Conservation (phyloP, 2,888 invertebrate species). For the Cephalotes varians region DNA sequence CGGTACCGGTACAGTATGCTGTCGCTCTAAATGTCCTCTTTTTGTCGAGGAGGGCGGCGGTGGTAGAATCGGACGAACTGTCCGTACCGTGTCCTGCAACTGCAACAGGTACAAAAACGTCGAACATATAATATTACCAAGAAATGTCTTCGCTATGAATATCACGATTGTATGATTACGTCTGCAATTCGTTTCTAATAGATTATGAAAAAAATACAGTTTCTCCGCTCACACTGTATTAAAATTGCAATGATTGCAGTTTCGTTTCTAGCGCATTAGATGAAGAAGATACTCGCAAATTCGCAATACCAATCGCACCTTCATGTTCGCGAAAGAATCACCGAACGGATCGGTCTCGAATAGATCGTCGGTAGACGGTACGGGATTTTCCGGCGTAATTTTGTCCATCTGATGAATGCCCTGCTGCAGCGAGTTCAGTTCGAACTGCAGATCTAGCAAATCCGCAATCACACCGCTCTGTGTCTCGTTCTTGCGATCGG, state of each 20-base stretch:
- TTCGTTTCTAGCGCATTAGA: not conserved
- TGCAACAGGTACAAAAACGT: slow-evolving; percentile 53
- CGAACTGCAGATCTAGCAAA: slow-evolving; percentile 95
- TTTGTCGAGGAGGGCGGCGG: slow-evolving; percentile 82
- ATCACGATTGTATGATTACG: slow-evolving; percentile 9
- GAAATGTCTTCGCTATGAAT: not conserved
- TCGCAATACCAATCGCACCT: slow-evolving; percentile 72
- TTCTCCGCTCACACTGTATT: not conserved
- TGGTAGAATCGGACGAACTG: slow-evolving; percentile 83
- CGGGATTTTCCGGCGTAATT: slow-evolving; percentile 91
- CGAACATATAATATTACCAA: not conserved
- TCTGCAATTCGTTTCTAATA: not conserved
- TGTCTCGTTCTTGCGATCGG: slow-evolving; percentile 81
- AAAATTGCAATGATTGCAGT: slow-evolving; percentile 3
- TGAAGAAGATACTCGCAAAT: not conserved
- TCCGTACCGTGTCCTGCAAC: slow-evolving; percentile 82
- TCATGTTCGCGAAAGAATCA: slow-evolving; percentile 90
- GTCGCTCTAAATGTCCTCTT: slow-evolving; percentile 82
- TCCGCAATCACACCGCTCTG: slow-evolving; percentile 91
- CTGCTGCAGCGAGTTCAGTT: slow-evolving; percentile 93
- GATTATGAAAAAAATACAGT: not conserved
- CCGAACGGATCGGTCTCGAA: slow-evolving; percentile 90
- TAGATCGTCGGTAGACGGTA: slow-evolving; percentile 87
- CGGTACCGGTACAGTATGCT: slow-evolving; percentile 79
- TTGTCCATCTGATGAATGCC: slow-evolving; percentile 96